These are phyloP conservation scores for Drosophila ananassae DNA, from an alignment of 1,140 invertebrate genomes.

Conservation along the genomic window DNA sequence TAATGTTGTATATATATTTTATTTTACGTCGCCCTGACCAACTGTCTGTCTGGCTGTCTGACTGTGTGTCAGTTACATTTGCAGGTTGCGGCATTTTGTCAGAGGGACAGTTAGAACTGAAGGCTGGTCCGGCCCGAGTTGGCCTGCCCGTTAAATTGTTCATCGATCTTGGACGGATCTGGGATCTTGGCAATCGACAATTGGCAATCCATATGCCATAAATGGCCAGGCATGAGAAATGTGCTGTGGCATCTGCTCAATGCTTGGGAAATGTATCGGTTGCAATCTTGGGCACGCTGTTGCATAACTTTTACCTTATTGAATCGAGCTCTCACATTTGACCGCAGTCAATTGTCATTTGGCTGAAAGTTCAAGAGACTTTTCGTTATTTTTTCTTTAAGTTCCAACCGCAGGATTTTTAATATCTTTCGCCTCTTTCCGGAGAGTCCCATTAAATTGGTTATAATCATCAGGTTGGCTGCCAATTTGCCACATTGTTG, in stretches of 20 bases:
- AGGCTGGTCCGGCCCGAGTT: slow-evolving; percentile 47
- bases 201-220: slow-evolving; percentile 68
- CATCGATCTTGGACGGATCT: slow-evolving; percentile 55
- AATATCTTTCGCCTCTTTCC: neutral
- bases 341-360: slow-evolving; percentile 23
- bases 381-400: slow-evolving; percentile 3
- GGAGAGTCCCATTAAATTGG: neutral
- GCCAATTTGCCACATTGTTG: slow-evolving; percentile 58
- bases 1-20: slow-evolving; percentile 1
- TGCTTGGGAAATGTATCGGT: slow-evolving; percentile 71
- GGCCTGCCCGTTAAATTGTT: slow-evolving; percentile 55
- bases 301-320: slow-evolving; percentile 54
- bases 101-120: slow-evolving; percentile 79
- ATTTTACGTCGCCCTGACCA: slow-evolving; percentile 11
- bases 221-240: slow-evolving; percentile 75
- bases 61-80: slow-evolving; percentile 75
- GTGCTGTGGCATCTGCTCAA: slow-evolving; percentile 52
- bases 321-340: slow-evolving; percentile 32
- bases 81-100: slow-evolving; percentile 81
- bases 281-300: slow-evolving; percentile 37
- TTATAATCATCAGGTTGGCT: slow-evolving; percentile 7
- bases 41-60: slow-evolving; percentile 21
- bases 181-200: slow-evolving; percentile 50
- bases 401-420: neutral
- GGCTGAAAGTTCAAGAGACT: slow-evolving; percentile 34